Conservation (phyloP, 2,888 invertebrate species). For the Tribolium freemani region DNA sequence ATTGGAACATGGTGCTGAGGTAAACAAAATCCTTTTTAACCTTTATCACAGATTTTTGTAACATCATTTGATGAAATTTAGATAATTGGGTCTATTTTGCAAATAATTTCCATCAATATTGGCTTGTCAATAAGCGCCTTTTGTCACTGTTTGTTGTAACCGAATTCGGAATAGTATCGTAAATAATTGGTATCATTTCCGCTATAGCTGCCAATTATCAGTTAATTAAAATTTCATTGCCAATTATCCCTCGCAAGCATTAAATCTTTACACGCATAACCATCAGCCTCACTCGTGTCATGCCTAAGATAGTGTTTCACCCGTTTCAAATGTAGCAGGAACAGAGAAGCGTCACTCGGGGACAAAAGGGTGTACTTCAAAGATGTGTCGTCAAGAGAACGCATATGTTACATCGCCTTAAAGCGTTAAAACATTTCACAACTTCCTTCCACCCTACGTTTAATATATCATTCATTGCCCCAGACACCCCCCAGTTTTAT, state of each 20-base stretch:
- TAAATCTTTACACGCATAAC: conserved; percentile 22
- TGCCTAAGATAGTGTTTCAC: conserved; percentile 24
- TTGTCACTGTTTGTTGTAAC: background rate
- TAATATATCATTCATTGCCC: conserved; percentile 53
- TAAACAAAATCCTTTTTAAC: background rate
- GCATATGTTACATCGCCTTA: conserved; percentile 53
- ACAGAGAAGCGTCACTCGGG: conserved; percentile 14
- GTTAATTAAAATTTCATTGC: conserved; percentile 25
- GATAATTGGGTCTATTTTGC: too few species aligned
- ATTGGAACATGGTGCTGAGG: background rate
- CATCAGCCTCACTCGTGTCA: conserved; percentile 23
- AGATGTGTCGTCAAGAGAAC: conserved; percentile 44
- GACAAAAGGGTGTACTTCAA: conserved; percentile 35
- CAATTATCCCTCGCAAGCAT: conserved; percentile 11
- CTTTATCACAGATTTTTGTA: background rate
- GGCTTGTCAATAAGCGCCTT: background rate
- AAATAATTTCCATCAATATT: background rate
- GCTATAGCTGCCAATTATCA: background rate
- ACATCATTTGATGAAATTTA: too few species aligned
- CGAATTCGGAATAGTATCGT: background rate
- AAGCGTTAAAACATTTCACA: conserved; percentile 50
- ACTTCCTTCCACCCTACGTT: conserved; percentile 42
- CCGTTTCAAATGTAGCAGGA: conserved; percentile 1
- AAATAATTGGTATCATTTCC: background rate
- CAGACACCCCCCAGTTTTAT: conserved; percentile 41